A percentile compares a stretch with the other conserved stretches of the same genome.
phyloP scores from a whole-genome alignment of 2,888 invertebrate genomes.

The Phoenoteleia sp. region DNA sequence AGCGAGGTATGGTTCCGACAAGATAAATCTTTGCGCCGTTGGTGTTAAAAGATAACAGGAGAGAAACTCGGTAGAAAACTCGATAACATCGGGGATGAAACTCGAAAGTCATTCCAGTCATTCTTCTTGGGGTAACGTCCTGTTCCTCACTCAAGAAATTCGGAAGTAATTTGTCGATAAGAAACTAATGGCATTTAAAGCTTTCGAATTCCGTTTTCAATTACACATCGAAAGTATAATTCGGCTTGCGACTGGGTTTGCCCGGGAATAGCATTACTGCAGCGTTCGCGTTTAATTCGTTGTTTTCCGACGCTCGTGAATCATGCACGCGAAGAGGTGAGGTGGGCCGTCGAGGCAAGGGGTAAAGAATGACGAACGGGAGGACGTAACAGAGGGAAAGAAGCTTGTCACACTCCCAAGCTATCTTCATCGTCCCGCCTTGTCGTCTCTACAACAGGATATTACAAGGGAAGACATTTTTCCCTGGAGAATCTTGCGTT shows the following conservation, averaged over 20 bases:
- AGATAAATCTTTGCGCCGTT: slow-evolving; percentile 67
- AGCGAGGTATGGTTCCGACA: slow-evolving; percentile 62
- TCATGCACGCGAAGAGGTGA: slow-evolving; percentile 8
- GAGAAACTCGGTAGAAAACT: slow-evolving; percentile 68
- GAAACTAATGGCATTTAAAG: slow-evolving; percentile 55
- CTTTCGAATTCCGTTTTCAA: slow-evolving; percentile 14
- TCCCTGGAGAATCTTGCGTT: slow-evolving; percentile 55
- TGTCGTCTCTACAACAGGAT: slow-evolving; percentile 47
- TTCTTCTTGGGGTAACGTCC: slow-evolving; percentile 37
- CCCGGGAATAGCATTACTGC: slow-evolving; percentile 1
- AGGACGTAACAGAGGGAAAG: slow-evolving; percentile 42
- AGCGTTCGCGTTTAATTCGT: slow-evolving; percentile 40
- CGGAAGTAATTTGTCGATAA: slow-evolving; percentile 68
- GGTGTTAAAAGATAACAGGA: slow-evolving; percentile 68
- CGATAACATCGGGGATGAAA: slow-evolving; percentile 70
- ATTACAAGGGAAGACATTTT: slow-evolving; percentile 67
- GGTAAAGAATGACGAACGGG: slow-evolving; percentile 38
- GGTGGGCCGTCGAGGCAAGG: background rate
- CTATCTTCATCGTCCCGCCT: slow-evolving; percentile 55
- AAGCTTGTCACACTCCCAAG: slow-evolving; percentile 45
- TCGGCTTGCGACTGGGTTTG: background rate
- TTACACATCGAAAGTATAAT: slow-evolving; percentile 26
- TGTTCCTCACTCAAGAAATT: background rate
- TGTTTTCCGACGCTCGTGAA: slow-evolving; percentile 22
- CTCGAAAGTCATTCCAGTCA: slow-evolving; percentile 74